Percentiles rank a stretch among this genome's conserved stretches.
Conservation (phyloP, 2,888 invertebrate species). For the Phortica okadai region DNA sequence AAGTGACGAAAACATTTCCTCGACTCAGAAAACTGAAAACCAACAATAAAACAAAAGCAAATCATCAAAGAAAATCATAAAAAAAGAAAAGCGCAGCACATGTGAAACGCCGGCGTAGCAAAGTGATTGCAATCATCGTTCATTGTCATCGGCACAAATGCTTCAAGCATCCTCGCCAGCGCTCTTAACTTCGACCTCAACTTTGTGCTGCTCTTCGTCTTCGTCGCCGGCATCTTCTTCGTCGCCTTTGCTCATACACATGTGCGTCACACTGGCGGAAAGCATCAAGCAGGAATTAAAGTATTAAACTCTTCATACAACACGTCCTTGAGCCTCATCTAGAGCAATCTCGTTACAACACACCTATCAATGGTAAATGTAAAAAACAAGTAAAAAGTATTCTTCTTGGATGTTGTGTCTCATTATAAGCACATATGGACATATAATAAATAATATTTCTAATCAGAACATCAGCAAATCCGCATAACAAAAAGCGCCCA, state of each 20-base stretch:
- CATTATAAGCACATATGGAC: slow-evolving; percentile 28
- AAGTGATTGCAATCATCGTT: not conserved
- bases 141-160: not conserved
- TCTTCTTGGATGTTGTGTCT: slow-evolving; percentile 38
- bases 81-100: slow-evolving; percentile 7
- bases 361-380: slow-evolving; percentile 29
- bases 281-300: not conserved
- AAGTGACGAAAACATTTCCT: slow-evolving; percentile 12
- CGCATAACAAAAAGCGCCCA: slow-evolving; percentile 34
- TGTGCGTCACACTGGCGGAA: no score
- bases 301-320: slow-evolving; percentile 5
- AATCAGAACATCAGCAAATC: slow-evolving; percentile 39
- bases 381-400: slow-evolving; percentile 10
- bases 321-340: not conserved
- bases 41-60: slow-evolving; percentile 42
- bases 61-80: slow-evolving; percentile 34
- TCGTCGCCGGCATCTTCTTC: not conserved
- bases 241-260: not conserved
- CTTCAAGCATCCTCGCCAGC: not conserved
- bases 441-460: not conserved
- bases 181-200: not conserved
- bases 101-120: not conserved
- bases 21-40: slow-evolving; percentile 14
- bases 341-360: not conserved
- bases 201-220: not conserved